Evolutionary conservation across 2,113 vertebrate genomes (phyloP), one percentile per base, ranked within the genome.

Genomic region (Prionailurus viverrinus): DNA sequence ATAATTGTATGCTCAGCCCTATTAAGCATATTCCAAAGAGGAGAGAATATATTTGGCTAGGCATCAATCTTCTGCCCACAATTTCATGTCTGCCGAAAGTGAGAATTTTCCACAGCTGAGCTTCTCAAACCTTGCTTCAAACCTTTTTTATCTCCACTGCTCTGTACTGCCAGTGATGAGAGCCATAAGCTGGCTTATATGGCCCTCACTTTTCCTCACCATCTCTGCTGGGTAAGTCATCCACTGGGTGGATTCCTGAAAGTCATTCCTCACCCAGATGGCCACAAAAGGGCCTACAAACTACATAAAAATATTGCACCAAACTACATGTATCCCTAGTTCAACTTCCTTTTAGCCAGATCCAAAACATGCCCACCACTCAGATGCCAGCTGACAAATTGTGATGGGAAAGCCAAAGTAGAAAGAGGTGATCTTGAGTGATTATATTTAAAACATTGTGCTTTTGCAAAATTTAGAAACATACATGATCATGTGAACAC

Each of bases 401-500:
- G 7, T 69, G 36, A 87, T 36, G 4, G 27, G 15, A 11, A 45
- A 74, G 12, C 78, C 23, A 73, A 21, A 74, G 27, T 79, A 5
- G 23, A 88, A 79, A 87, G 5, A 73, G 19, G 39, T 21, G 5
- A 81, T 78, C 79, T 89, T 58, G 29, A 89, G 41, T 33, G 18
- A 69, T 15, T 63, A 9, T 39, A 83, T 73, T 86, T 83, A 91
- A 96, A 73, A 61, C 51, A 76, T 12, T 41, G 80, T 91, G 63
- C 53, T 93, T 74, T 87, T 91, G 29, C 55, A 95, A 93, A 95
- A 91, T 78, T 83, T 74, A 66, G 19, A 93, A 95, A 66, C 21
- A 45, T 23, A 33, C 25, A 23, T n/a, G 65, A 78, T 74, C 33
- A 16, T 55, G 33, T 61, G 48, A 78, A 91, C 53, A 92, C 58